Percentiles rank a stretch among this genome's conserved stretches.
Evolutionary conservation across 2,888 invertebrate species (phyloP).

Genomic region (Lochmaea capreae): DNA sequence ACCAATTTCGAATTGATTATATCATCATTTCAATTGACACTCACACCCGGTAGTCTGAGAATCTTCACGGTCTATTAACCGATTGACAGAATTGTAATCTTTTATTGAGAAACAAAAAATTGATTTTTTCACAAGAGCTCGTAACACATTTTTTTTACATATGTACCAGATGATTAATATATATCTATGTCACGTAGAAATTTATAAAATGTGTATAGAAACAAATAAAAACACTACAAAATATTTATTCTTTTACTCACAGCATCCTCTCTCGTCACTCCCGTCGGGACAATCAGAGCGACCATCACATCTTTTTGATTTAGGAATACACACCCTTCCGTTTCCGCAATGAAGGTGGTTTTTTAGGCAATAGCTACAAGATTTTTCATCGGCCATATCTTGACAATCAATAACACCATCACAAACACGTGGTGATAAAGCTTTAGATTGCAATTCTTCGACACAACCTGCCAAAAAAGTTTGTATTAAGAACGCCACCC

Average conservation of each 20-base stretch:
- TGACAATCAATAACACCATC: conserved; percentile 90
- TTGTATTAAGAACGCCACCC: not conserved
- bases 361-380: conserved; percentile 82
- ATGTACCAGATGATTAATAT: too few relatives aligned
- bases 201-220: too few relatives aligned
- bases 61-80: not conserved
- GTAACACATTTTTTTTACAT: not conserved
- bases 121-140: not conserved
- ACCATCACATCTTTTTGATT: conserved; percentile 82
- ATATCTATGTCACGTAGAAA: too few relatives aligned
- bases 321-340: conserved; percentile 79
- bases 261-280: conserved; percentile 86
- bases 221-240: too few relatives aligned
- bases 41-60: not conserved
- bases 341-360: conserved; percentile 84
- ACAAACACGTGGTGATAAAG: conserved; percentile 82
- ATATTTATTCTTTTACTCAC: conserved; percentile 69
- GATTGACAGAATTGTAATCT: not conserved
- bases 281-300: conserved; percentile 87
- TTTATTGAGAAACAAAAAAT: not conserved
- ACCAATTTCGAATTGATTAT: conserved; percentile 2
- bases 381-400: conserved; percentile 83
- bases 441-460: conserved; percentile 78
- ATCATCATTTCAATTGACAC: not conserved
- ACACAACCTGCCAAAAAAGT: conserved; percentile 73